phyloP scores from a whole-genome alignment of 2,797 vertebrate genomes.

The Gymnothorax javanicus region DNA sequence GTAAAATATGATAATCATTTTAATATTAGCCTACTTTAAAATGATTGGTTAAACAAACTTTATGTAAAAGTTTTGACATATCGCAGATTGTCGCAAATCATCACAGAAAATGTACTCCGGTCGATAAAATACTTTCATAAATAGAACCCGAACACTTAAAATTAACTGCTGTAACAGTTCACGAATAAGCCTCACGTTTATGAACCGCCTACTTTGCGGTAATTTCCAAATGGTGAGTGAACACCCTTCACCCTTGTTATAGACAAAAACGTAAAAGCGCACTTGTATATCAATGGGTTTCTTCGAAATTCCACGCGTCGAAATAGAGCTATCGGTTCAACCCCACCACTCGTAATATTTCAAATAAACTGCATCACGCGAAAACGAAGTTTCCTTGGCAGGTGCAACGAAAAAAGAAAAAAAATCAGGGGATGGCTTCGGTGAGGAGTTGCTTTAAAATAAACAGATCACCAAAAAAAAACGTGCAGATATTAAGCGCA shows the following conservation, averaged over 20 bases:
- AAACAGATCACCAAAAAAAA: not conserved
- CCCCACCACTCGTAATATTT: not conserved
- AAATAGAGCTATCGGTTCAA: not conserved
- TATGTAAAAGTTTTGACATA: not conserved
- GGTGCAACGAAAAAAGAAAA: not conserved
- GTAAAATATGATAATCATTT: too few species aligned
- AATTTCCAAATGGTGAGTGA: not conserved
- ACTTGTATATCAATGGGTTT: not conserved
- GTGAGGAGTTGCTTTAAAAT: not conserved
- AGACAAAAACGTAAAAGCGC: not conserved
- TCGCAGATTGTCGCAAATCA: not conserved
- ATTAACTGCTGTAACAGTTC: not conserved
- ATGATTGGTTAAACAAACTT: too few species aligned
- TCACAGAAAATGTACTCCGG: not conserved
- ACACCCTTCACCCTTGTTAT: not conserved
- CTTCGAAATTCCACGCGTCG: not conserved
- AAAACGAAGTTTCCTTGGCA: not conserved
- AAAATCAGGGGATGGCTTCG: not conserved
- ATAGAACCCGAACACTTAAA: not conserved
- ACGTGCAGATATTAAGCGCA: not conserved
- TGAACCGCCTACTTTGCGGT: not conserved
- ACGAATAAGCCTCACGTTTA: not conserved
- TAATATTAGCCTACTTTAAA: too few species aligned
- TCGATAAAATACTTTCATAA: not conserved
- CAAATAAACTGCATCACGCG: not conserved